These are phyloP conservation scores for Vireo altiloquus DNA, from an alignment of 2,113 vertebrate genomes.

Conservation along the genomic window DNA sequence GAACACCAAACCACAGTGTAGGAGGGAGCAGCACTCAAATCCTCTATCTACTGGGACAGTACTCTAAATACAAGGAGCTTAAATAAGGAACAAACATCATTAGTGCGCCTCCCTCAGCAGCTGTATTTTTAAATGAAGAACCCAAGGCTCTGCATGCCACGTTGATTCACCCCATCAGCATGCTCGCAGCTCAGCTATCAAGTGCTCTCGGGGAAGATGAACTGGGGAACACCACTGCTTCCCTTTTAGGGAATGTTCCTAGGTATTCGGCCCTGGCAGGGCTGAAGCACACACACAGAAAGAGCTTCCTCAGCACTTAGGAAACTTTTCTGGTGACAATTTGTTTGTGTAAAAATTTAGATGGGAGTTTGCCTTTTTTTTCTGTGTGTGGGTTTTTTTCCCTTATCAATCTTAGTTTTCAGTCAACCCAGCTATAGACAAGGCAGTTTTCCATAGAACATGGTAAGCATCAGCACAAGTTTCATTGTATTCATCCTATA, in stretches of 20 bases:
- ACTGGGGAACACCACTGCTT: background rate
- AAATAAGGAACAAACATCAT: conserved; percentile 29
- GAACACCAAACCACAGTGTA: background rate
- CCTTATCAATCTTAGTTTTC: background rate
- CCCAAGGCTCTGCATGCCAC: background rate
- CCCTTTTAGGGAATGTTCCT: background rate
- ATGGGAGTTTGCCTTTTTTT: background rate
- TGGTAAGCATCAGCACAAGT: background rate
- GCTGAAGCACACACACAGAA: background rate
- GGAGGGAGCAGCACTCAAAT: background rate
- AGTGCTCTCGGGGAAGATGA: background rate
- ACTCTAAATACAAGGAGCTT: background rate
- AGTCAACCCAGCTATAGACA: background rate
- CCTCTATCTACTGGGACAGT: background rate
- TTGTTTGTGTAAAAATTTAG: background rate
- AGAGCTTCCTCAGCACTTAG: background rate
- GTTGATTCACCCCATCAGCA: background rate
- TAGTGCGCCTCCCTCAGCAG: background rate
- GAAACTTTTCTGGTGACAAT: background rate
- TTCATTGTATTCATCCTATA: background rate
- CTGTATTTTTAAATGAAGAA: conserved; percentile 36
- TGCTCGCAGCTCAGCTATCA: background rate
- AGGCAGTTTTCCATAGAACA: background rate
- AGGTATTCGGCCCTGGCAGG: background rate
- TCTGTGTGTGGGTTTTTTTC: background rate